Conservation (phyloP, 2,797 vertebrate genomes). For the Lophius americanus region DNA sequence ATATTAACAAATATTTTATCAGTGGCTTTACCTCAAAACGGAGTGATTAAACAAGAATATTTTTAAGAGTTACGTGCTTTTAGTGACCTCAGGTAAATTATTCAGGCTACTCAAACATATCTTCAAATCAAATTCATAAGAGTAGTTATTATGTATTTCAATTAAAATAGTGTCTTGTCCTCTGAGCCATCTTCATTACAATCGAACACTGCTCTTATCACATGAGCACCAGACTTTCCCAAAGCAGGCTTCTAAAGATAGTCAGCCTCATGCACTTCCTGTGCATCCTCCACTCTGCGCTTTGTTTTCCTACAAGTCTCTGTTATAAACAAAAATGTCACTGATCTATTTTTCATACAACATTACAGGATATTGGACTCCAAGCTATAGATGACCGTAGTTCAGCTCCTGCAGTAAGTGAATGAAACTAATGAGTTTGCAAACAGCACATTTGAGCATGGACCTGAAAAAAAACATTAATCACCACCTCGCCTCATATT, state of each 20-base stretch:
- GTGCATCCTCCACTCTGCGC: not conserved
- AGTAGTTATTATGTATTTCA: not conserved
- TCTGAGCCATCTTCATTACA: not conserved
- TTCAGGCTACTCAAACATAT: not conserved
- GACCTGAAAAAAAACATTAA: not conserved
- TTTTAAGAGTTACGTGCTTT: too few species aligned
- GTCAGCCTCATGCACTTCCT: not conserved
- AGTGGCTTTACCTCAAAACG: too few species aligned
- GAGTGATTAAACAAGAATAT: too few species aligned
- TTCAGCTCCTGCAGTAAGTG: not conserved
- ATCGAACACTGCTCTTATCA: conserved; percentile 10
- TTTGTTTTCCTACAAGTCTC: not conserved
- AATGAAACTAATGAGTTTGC: not conserved
- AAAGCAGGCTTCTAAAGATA: conserved; percentile 8
- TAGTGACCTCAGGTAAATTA: not conserved
- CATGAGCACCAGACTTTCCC: not conserved
- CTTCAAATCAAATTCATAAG: not conserved
- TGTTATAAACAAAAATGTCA: not conserved
- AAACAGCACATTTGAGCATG: not conserved
- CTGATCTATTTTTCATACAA: not conserved
- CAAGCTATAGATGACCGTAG: not conserved
- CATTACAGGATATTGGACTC: not conserved
- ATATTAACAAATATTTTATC: too few species aligned
- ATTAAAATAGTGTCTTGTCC: not conserved
- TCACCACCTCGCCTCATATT: not conserved